Conservation (phyloP, 2,888 invertebrate genomes). For the Chromoteleia sp. region DNA sequence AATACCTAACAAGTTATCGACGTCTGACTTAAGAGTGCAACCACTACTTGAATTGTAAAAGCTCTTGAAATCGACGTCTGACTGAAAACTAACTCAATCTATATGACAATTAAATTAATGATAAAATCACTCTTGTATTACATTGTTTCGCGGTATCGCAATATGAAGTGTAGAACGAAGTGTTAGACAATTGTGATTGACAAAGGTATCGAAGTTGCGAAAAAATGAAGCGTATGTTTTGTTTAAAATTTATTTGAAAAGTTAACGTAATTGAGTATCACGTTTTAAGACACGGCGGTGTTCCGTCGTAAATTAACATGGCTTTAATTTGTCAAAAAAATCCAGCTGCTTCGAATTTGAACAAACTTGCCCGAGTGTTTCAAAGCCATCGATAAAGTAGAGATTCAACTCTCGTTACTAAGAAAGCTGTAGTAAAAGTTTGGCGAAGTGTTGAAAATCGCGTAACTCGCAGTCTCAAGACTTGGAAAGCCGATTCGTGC, state of each 20-base stretch:
- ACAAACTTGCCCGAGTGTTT: constrained; percentile 10
- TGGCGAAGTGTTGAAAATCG: not conserved
- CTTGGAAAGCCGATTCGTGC: constrained; percentile 20
- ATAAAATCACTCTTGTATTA: too few relatives aligned
- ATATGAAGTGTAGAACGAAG: too few relatives aligned
- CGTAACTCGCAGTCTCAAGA: not conserved
- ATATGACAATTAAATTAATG: too few relatives aligned
- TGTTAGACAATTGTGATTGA: too few relatives aligned
- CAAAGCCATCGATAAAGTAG: constrained; percentile 14
- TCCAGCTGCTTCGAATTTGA: not conserved
- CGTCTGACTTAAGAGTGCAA: constrained; percentile 33
- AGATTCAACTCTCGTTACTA: constrained; percentile 14
- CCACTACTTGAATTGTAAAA: constrained; percentile 17
- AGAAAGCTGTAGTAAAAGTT: not conserved
- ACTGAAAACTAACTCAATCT: not conserved
- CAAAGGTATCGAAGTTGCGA: too few relatives aligned
- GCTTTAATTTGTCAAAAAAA: too few relatives aligned
- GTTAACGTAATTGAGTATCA: not conserved
- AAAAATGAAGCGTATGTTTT: too few relatives aligned
- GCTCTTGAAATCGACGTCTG: constrained; percentile 4
- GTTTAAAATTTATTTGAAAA: not conserved
- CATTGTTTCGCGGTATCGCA: too few relatives aligned
- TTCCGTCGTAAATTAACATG: too few relatives aligned
- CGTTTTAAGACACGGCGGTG: too few relatives aligned
- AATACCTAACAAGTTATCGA: constrained; percentile 8